Percentiles rank a stretch among this genome's conserved stretches.
These are phyloP conservation scores for Caenorhabditis angaria DNA, from an alignment of 2,888 invertebrate genomes.

Conservation along the genomic window DNA sequence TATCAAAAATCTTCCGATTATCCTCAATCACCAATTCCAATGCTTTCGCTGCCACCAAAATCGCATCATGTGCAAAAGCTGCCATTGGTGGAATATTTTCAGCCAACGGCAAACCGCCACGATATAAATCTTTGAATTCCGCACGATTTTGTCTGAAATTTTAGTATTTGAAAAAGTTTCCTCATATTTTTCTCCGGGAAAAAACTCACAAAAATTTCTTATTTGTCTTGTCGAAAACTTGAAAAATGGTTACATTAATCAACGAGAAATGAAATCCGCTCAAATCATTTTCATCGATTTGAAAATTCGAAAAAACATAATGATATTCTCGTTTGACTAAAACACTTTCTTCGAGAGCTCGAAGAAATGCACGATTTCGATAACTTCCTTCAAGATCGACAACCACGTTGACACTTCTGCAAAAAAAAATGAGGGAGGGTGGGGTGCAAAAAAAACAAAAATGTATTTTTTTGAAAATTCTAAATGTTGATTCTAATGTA, in stretches of 20 bases:
- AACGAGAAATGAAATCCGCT: slow-evolving; percentile 53
- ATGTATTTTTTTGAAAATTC: too few relatives aligned
- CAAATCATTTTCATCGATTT: slow-evolving; percentile 55
- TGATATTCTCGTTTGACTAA: slow-evolving; percentile 58
- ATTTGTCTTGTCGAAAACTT: slow-evolving; percentile 51
- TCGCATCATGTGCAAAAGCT: slow-evolving; percentile 61
- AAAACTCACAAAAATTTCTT: slow-evolving; percentile 49
- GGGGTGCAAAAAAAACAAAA: too few relatives aligned
- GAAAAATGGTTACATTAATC: slow-evolving; percentile 59
- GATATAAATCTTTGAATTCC: slow-evolving; percentile 47
- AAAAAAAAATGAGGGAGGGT: too few relatives aligned
- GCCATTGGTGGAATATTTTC: slow-evolving; percentile 44
- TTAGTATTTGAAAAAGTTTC: not conserved
- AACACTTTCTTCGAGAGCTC: slow-evolving; percentile 57
- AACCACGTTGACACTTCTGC: slow-evolving; percentile 54
- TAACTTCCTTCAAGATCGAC: slow-evolving; percentile 58
- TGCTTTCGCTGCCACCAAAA: slow-evolving; percentile 57
- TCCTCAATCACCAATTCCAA: slow-evolving; percentile 41
- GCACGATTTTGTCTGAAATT: slow-evolving; percentile 43
- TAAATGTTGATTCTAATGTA: too few relatives aligned
- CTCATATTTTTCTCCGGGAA: not conserved
- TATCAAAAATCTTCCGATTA: slow-evolving; percentile 50
- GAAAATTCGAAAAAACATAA: slow-evolving; percentile 62
- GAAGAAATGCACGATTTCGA: slow-evolving; percentile 48
- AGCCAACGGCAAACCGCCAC: slow-evolving; percentile 33